These are phyloP conservation scores for Clivina fossor DNA, from an alignment of 2,888 invertebrate species.

Conservation along the genomic window DNA sequence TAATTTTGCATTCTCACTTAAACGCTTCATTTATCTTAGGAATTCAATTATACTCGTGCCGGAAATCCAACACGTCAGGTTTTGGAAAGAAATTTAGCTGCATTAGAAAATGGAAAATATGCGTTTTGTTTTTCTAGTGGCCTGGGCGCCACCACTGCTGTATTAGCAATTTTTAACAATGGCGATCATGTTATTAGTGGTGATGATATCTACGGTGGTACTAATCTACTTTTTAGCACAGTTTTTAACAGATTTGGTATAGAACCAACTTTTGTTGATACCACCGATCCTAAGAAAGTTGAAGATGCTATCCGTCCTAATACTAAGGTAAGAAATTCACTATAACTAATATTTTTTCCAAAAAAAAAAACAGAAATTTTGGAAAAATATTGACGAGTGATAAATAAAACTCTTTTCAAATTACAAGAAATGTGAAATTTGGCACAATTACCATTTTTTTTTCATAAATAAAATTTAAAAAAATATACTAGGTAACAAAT, in stretches of 20 bases:
- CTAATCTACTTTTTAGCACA: conserved; percentile 69
- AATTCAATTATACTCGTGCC: conserved; percentile 89
- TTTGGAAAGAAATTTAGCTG: conserved; percentile 86
- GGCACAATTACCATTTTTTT: too few species aligned
- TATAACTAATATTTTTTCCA: too few species aligned
- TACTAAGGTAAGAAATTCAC: conserved; percentile 74
- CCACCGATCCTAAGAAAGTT: conserved; percentile 67
- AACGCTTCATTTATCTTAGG: conserved; percentile 58
- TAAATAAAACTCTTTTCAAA: too few species aligned
- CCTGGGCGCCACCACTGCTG: conserved; percentile 78
- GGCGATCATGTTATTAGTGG: conserved; percentile 91
- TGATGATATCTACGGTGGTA: conserved; percentile 96
- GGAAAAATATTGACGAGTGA: too few species aligned
- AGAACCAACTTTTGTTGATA: conserved; percentile 75
- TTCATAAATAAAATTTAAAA: too few species aligned
- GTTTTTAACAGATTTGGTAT: conserved; percentile 67
- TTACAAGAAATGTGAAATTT: too few species aligned
- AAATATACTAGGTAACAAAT: too few species aligned
- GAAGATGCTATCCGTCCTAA: conserved; percentile 72
- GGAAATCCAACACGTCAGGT: conserved; percentile 92
- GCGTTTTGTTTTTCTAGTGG: conserved; percentile 87
- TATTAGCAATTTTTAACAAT: conserved; percentile 71
- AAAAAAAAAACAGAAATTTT: too few species aligned
- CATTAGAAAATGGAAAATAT: conserved; percentile 85
- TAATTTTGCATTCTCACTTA: neutral